Base-by-base conservation (phyloP, 2,797 vertebrate genomes). In the Catamblyrhynchus diadema region DNA sequence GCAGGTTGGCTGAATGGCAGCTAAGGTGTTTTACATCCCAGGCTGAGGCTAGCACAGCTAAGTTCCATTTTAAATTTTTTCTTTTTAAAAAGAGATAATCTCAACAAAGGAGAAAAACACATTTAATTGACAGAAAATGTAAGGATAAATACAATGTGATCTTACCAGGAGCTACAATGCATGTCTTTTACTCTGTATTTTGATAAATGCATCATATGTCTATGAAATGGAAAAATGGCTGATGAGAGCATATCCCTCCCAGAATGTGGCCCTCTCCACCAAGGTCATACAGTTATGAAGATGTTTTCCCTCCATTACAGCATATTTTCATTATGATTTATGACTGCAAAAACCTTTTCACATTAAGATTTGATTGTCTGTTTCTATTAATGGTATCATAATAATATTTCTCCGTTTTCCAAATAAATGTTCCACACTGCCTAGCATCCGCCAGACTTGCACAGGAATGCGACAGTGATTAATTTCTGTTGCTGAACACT, bases 311-410 rank as follows among this genome's bases (percentile, higher is more conserved):
- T 86, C 47, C 50, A 47, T 95, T 97, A 96, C 44, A 96, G 90
- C 69, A 94, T 41, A 30, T 56, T 97, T 96, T 90, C 96, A 95
- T 95, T 94, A 94, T 98, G 98, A 98, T 98, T 98, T 97, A 98
- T 98, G 97, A 90, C 93, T 78, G n/a, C 70, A 94, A 96, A 96
- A 97, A 90, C 82, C 82, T 96, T 97, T 97, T 97, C 69, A 97
- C 98, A 98, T 98, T 97, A 98, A 98, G 97, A 98, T 98, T 96
- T 98, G 97, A 98, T 82, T 98, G 97, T 97, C 97, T 98, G 83
- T 97, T 98, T 97, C 97, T 96, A 98, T 98, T 98, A 98, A 88
- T 95, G 81, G 69, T 93, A 96, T 86, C 56, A 85, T 96, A 96
- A 98, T 71, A 96, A 96, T 94, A 95, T 95, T 98, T 97, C 96